Conservation (phyloP, 2,888 invertebrate species). For the Parapristionchus giblindavisi region DNA sequence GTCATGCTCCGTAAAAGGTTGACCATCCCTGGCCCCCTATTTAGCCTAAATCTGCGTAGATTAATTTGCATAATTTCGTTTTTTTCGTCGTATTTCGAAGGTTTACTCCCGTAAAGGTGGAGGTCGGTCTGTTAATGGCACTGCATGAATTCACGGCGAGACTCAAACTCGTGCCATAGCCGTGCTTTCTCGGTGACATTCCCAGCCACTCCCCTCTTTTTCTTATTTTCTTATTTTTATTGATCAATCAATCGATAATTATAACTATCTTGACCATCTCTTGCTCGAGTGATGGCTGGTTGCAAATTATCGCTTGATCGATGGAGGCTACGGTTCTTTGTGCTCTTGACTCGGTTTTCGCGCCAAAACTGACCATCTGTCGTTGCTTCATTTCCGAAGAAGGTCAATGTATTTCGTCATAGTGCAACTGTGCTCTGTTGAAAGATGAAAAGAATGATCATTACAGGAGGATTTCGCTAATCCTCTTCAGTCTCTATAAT, state of each 20-base stretch:
- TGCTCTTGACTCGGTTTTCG: background rate
- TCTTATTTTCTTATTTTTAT: too few species aligned
- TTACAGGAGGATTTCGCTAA: too few species aligned
- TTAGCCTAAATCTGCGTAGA: background rate
- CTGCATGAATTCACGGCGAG: constrained; percentile 60
- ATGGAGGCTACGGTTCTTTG: background rate
- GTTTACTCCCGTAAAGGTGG: background rate
- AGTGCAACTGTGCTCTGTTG: background rate
- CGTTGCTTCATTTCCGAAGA: background rate
- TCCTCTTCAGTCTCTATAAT: too few species aligned
- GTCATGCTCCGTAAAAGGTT: background rate
- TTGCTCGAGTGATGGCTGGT: too few species aligned
- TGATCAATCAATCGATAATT: too few species aligned
- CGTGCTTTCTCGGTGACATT: constrained; percentile 40
- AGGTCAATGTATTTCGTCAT: constrained; percentile 14
- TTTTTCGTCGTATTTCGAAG: background rate
- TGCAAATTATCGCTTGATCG: too few species aligned
- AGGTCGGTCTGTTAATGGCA: constrained; percentile 50
- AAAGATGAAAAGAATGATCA: too few species aligned
- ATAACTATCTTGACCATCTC: too few species aligned
- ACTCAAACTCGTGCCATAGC: constrained; percentile 32
- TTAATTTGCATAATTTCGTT: background rate
- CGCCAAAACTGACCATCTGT: background rate
- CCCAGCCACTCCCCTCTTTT: constrained; percentile 34
- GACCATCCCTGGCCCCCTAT: background rate